A percentile compares a stretch with the other conserved stretches of the same genome.
These are phyloP conservation scores for Pollenia amentaria DNA, from an alignment of 2,888 invertebrate genomes.

Conservation along the genomic window DNA sequence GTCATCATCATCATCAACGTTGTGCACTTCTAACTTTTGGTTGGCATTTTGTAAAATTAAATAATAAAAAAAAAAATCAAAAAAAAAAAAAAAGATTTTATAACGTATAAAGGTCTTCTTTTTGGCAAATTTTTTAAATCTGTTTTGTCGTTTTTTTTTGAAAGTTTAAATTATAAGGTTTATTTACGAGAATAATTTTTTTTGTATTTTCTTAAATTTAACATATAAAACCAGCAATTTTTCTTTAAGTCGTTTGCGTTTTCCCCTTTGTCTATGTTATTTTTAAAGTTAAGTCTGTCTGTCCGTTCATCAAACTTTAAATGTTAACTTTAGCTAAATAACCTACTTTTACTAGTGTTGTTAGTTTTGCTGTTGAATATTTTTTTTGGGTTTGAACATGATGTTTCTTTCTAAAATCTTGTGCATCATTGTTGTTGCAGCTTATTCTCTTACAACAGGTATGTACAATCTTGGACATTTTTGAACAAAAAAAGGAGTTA, in stretches of 20 bases:
- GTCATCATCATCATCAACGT: constrained; percentile 33
- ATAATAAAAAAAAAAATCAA: not conserved
- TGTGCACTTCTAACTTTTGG: not conserved
- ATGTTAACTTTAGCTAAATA: constrained; percentile 70
- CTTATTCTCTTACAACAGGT: constrained; percentile 28
- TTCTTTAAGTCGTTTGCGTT: constrained; percentile 33
- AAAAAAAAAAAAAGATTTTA: not conserved
- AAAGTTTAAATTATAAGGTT: constrained; percentile 68
- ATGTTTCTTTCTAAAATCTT: constrained; percentile 36
- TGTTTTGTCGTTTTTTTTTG: constrained; percentile 26
- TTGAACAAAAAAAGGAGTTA: not conserved
- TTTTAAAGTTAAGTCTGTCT: constrained; percentile 22
- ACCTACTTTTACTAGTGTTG: constrained; percentile 70
- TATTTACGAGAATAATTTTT: constrained; percentile 38
- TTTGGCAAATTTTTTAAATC: not conserved
- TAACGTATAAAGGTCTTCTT: constrained; percentile 53
- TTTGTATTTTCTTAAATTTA: constrained; percentile 30
- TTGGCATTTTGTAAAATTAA: constrained; percentile 28
- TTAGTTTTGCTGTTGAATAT: constrained; percentile 38
- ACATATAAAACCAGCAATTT: constrained; percentile 57
- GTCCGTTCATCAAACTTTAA: constrained; percentile 55
- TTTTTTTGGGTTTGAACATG: constrained; percentile 16
- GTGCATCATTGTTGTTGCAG: constrained; percentile 20
- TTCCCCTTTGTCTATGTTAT: constrained; percentile 22
- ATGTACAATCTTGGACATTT: constrained; percentile 48